Percentiles rank a stretch among this genome's conserved stretches.
These are phyloP conservation scores for Alectura lathami DNA, from an alignment of 2,113 vertebrate genomes.

Conservation along the genomic window DNA sequence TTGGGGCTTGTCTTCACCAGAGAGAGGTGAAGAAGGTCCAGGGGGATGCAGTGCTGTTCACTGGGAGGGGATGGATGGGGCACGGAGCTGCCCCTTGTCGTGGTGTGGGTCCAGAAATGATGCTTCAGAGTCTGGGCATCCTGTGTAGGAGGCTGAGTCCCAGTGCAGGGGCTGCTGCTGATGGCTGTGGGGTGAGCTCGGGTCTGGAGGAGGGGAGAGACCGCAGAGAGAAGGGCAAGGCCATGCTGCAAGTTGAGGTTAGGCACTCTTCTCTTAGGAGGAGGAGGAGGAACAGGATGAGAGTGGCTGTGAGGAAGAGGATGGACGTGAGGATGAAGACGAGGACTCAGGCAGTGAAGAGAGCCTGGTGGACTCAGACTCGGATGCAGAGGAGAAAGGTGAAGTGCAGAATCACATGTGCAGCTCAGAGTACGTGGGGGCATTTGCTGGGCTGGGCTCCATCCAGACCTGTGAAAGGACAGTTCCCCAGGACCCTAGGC, in stretches of 20 bases:
- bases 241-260: not conserved
- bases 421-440: not conserved
- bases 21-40: rapidly evolving
- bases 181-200: not conserved
- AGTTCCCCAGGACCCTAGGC: rapidly evolving
- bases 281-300: conserved; percentile 91
- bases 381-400: conserved; percentile 95
- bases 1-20: not conserved
- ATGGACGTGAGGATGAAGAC: conserved; percentile 87
- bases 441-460: not conserved
- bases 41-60: not conserved
- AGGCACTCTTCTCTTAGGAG: conserved; percentile 73
- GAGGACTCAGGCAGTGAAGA: conserved; percentile 93
- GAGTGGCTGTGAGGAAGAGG: conserved; percentile 93
- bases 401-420: not conserved
- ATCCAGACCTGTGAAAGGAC: not conserved
- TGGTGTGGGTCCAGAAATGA: not conserved
- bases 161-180: not conserved
- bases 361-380: conserved; percentile 93
- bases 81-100: not conserved
- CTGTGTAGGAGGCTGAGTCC: not conserved
- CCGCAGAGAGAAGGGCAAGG: not conserved
- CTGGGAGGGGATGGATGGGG: not conserved
- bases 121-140: not conserved
- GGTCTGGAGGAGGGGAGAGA: not conserved